Evolutionary conservation across 2,113 vertebrate genomes (phyloP), one percentile per base, ranked within the genome.

Genomic region (Fulica atra): DNA sequence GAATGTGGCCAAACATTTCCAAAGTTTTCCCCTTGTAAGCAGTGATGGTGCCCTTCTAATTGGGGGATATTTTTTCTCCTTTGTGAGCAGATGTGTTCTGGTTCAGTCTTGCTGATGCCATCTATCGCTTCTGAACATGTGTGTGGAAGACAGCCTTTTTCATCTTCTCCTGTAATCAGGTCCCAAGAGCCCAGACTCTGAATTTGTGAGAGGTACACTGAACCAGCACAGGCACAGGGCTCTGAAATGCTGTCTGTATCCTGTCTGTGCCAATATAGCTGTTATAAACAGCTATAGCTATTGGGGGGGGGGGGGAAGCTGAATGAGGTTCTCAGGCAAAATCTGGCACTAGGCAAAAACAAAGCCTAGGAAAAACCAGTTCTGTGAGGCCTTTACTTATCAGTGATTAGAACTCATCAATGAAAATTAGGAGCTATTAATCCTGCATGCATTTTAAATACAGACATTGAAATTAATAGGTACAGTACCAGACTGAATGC

Each of bases 111-210:
- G 40, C 94, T 96, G 91, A 93, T 97, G 81, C 93, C 92, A 91
- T 94, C 92, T 86, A 81, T 92, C 92, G 94, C 86, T 83, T 95
- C 91, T 89, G 96, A 98, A 95, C 95, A 89, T 86, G 87, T 96
- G 60, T 97, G 93, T 94, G 89, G 93, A 94, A 96, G 96, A 97
- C 85, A 96, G 94, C 68, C 91, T 94, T 95, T 97, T 97, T 95
- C 95, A 97, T 96, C 91, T 97, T 95, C 88, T 80, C 84, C 81
- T 89, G 82, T 97, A 98, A 97, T 98, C 97, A 97, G 94, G 89
- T 97, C 96, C 95, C 92, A 90, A 6, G 89, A 96, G 95, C 88
- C 83, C 18, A 54, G 87, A 53, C 79, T 91, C 88, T 95, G 96
- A 98, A 92, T 96, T 51, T 95, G 73, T 96, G 86, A 73, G 97